Base-by-base conservation (phyloP, 2,888 invertebrate species). In the Macropis europaea region DNA sequence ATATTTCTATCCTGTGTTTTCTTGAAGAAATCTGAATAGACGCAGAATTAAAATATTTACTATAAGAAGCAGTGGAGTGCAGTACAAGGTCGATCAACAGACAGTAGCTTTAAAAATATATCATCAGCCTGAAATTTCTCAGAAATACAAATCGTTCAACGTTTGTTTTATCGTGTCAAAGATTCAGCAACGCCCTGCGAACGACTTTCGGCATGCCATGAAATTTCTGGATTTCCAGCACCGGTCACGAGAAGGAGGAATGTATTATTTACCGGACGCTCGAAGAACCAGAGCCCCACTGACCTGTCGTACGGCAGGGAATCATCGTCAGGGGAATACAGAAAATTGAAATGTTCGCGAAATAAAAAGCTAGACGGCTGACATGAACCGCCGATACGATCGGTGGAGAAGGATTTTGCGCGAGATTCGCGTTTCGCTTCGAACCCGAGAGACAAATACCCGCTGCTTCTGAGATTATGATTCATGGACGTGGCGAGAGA, bases 301-400 rank as follows among this genome's bases (percentile, higher is more conserved):
- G 70, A 66, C 53, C 66, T 40, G 47, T 60, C 40, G 48, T 22
- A 28, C 26, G 30, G 40, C 19, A 36, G 28, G 43, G 52, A 73
- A 69, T 64, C 43, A 64, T 52, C 69, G 73, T 53, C 47, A 13
- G 22, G 61, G 69, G 69, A 66, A 62, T 69, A 62, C 47, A 60
- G 73, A 66, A 76, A 69, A 76, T 73, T 73, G 75, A 73, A 76
- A 73, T 67, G 75, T 69, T 62, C 52, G 40, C 53, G 61, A 43
- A 34, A 53, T 61, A 73, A 68, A 61, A 68, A 57, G 73, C 47
- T 59, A 22, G 6, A 17, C 52, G 28, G 19, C 9, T 60, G 66
- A 53, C 60, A 45, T 24, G 57, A 11, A 17, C 47, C 28, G n/a
- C 28, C 61, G 69, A 60, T 68, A 57, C 73, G 68, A 75, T 68